Evolutionary conservation across 1,140 invertebrate genomes (phyloP), one percentile per base, ranked within the genome.

Genomic region (Bombus breviceps): DNA sequence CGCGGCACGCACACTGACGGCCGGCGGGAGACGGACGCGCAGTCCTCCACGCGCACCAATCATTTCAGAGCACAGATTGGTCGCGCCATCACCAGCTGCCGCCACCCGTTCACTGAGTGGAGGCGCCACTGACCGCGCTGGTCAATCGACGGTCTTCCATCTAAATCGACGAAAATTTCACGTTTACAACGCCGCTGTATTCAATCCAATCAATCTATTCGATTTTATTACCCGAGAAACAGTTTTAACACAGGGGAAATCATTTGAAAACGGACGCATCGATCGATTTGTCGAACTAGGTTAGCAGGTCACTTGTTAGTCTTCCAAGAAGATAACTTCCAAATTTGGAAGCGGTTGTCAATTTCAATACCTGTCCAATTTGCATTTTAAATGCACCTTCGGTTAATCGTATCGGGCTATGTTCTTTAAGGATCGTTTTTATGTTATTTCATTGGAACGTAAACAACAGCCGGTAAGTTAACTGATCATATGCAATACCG

Each of bases 1-100:
- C 92, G 92, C 92, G 91, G 89, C 90, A 91, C 92, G 92, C 92
- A 92, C 92, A 94, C 92, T 93, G 92, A 92, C 90, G 89, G 83
- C 85, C 83, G 86, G 90, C 81, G 86, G 88, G 72, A 64, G 73
- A 85, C 88, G 68, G 18, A 59, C 88, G 92, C 93, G 92, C 92
- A 93, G 80, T 81, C 81, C 87, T 66, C 87, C 85, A 73, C 88
- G 92, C 93, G 93, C 92, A 93, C 87, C 91, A 85, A 93, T 92
- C 90, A 92, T 92, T 92, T 91, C 88, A 86, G 87, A 72, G n/a
- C 80, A 66, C 74, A 41, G 57, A 87, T 87, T 90, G 64, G 66
- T 75, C 73, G 53, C 57, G 47, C 86, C 57, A 86, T 88, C 89
- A 41, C 81, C 71, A 89, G 86, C 64, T 87, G 78, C 75, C 88